These are phyloP conservation scores for Anas georgica DNA, from an alignment of 2,797 vertebrate genomes.

Conservation along the genomic window DNA sequence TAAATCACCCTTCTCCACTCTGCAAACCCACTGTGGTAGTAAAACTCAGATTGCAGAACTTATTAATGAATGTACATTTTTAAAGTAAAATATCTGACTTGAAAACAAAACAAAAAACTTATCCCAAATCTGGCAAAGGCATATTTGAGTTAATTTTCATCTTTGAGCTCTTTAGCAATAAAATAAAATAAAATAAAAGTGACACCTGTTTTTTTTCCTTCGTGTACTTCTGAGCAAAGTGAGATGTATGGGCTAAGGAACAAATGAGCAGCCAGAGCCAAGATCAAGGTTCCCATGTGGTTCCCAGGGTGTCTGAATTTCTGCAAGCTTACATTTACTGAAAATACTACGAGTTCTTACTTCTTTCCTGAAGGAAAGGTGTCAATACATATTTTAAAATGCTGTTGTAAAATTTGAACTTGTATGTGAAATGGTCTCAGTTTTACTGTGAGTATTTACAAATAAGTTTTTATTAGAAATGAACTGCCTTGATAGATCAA, in stretches of 20 bases:
- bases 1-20: fast-evolving
- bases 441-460: background rate
- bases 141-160: background rate
- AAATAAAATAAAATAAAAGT: background rate
- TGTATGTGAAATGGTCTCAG: background rate
- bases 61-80: background rate
- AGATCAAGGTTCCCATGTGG: background rate
- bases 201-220: background rate
- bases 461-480: background rate
- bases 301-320: background rate
- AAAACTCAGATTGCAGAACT: background rate
- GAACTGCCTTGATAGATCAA: background rate
- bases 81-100: background rate
- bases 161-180: background rate
- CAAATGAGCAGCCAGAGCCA: background rate
- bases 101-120: background rate
- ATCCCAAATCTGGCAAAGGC: background rate
- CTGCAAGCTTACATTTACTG: background rate
- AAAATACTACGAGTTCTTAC: background rate
- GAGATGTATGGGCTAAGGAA: too few relatives aligned
- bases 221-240: background rate
- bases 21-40: fast-evolving
- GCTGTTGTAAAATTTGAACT: background rate
- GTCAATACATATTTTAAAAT: background rate
- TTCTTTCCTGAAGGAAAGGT: background rate